Percentiles rank a stretch among this genome's conserved stretches.
These are phyloP conservation scores for Ceratina australensis DNA, from an alignment of 1,140 invertebrate species.

Conservation along the genomic window DNA sequence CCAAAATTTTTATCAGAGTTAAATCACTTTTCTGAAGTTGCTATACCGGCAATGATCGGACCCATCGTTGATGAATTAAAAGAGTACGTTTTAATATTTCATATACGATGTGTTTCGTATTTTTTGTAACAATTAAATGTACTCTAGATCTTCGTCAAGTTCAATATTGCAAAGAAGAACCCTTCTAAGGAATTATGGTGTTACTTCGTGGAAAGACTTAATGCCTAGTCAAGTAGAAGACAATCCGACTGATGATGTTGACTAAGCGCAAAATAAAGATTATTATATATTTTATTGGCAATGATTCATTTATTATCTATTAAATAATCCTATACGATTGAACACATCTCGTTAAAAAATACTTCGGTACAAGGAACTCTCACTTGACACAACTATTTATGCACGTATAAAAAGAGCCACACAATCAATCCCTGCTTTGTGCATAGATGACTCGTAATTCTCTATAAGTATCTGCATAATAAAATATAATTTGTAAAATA, in stretches of 20 bases:
- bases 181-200: slow-evolving; percentile 35
- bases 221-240: slow-evolving; percentile 38
- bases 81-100: slow-evolving; percentile 40
- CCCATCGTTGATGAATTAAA: slow-evolving; percentile 52
- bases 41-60: slow-evolving; percentile 46
- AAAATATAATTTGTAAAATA: slow-evolving; percentile 8
- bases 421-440: neutral
- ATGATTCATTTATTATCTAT: slow-evolving; percentile 6
- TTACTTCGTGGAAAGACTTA: slow-evolving; percentile 49
- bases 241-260: neutral
- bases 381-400: slow-evolving; percentile 3
- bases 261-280: neutral
- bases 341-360: slow-evolving; percentile 30
- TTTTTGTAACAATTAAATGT: neutral
- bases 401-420: neutral
- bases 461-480: neutral
- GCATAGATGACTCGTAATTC: neutral
- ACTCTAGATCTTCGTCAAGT: slow-evolving; percentile 51
- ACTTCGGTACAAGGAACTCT: slow-evolving; percentile 31
- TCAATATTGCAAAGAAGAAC: slow-evolving; percentile 49
- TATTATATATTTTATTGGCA: slow-evolving; percentile 13
- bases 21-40: slow-evolving; percentile 47
- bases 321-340: slow-evolving; percentile 12
- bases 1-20: slow-evolving; percentile 50
- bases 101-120: neutral